Evolutionary conservation across 92 coral and sea anemone species (phyloP).

Genomic region (Phenganax stokvisi): DNA sequence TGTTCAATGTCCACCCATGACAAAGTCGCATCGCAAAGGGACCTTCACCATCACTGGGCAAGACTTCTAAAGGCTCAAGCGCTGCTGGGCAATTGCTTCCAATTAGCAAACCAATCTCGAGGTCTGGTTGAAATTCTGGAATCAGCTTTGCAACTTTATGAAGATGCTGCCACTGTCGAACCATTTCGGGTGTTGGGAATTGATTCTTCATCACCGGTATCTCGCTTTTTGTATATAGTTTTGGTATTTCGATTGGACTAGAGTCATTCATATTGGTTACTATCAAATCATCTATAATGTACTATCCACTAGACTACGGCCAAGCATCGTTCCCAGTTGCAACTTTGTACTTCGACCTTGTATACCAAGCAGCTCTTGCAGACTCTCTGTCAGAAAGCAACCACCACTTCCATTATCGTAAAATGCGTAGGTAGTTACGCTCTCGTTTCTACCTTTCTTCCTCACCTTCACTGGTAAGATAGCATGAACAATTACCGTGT

Average conservation of each 20-base stretch:
- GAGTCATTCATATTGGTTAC: constrained; percentile 33
- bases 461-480: constrained; percentile 55
- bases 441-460: constrained; percentile 31
- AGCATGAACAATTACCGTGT: constrained; percentile 49
- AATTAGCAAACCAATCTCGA: constrained; percentile 53
- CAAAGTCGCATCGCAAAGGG: constrained; percentile 59
- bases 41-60: constrained; percentile 59
- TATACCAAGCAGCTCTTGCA: constrained; percentile 41
- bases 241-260: constrained; percentile 43
- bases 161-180: constrained; percentile 45
- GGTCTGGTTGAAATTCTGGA: constrained; percentile 46
- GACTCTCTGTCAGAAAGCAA: constrained; percentile 46
- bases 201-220: constrained; percentile 37
- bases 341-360: constrained; percentile 26
- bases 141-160: constrained; percentile 40
- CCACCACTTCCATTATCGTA: constrained; percentile 67
- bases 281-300: constrained; percentile 34
- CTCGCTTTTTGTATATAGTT: constrained; percentile 17
- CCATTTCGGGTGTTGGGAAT: constrained; percentile 42
- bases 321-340: constrained; percentile 41
- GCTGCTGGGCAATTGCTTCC: constrained; percentile 60
- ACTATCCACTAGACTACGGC: constrained; percentile 44
- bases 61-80: constrained; percentile 55
- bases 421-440: constrained; percentile 57
- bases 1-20: constrained; percentile 61